Base-by-base conservation (phyloP, 1,140 invertebrate species). In the Brachionus rubens region DNA sequence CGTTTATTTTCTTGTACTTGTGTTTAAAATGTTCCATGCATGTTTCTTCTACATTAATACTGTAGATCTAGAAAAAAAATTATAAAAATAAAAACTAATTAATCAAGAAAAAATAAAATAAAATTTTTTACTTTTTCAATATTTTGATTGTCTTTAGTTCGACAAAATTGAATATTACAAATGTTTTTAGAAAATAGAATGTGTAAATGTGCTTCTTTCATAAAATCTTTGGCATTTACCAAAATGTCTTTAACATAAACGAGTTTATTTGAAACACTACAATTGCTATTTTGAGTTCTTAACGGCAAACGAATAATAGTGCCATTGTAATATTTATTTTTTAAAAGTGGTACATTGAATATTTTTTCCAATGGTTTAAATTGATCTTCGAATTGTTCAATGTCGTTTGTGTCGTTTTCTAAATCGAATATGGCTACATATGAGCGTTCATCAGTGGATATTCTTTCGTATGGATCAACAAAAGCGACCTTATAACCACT, bases 91-190 rank as follows among this genome's bases (percentile, higher is more conserved):
- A 54, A 28, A 14, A 16, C 16, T 5, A 9, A 36, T 5, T 5
- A 21, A 59, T 33, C 36, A 19, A 36, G 33, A 16, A 5, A 7
- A 36, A 59, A 36, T 4, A 36, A 62, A 33, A 21, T 19, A 36
- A 62, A 62, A 36, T 36, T 36, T 9, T 19, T 62, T 65, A 72
- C 68, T 26, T 72, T 72, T 50, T 72, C 68, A 26, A 72, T 72
- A 40, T 72, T 72, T 75, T 75, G 72, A 56, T 54, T 54, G n/a
- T 75, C 72, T 75, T 75, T 75, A 19, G 48, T 75, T 54, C 48
- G 12, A 59, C 48, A 41, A 59, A 75, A 75, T 75, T 75, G 33
- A 26, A 76, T 76, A 41, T 48, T 76, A 6, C 50, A 46, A 16
- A 76, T 56, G 47, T 76, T 56, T 33, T 62, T 43, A 2, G 48